Base-by-base conservation (phyloP, 2,797 vertebrate genomes). In the Steatocranus sp. region DNA sequence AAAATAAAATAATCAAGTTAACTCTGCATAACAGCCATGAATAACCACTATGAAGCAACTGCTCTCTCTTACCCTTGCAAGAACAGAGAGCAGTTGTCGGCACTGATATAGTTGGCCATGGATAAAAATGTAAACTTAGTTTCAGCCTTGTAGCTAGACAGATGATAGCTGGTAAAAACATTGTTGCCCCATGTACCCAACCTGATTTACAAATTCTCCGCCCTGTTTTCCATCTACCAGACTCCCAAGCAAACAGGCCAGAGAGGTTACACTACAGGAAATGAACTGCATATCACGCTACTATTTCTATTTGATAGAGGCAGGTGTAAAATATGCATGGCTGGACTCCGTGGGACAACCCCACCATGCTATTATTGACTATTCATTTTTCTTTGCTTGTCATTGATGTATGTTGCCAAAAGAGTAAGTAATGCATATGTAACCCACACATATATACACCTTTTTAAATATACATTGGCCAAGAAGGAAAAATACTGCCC, bases 401-500 rank as follows among this genome's bases (percentile, higher is more conserved):
- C 97, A 97, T 96, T 97, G 97, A 98, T 97, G 93, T 96, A 97
- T 97, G 96, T 95, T 93, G 94, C 90, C 58, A 75, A 95, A 90
- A 93, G 93, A 95, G 93, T 96, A 95, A 95, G 96, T 96, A 97
- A 96, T 95, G 95, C 95, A 97, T 95, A 95, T 95, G 94, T 95
- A 96, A 96, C 96, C 94, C 92, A 96, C 94, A 96, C 92, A 94
- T 93, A 91, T 83, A 90, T 68, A 90, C 84, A 87, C 78, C 81
- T 91, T 93, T 96, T 96, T 96, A 96, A 97, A 97, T 97, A 97
- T 96, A 96, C 96, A 97, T 96, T 95, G 94, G 94, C 92, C 89
- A 92, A 94, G 95, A 94, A 94, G 92, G 93, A 93, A 96, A 93
- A 87, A 86, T 61, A 85, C 86, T 92, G 92, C 94, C 91, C 90